Evolutionary conservation across 2,797 vertebrate species (phyloP), one percentile per base, ranked within the genome.

Genomic region (Xenops minutus): DNA sequence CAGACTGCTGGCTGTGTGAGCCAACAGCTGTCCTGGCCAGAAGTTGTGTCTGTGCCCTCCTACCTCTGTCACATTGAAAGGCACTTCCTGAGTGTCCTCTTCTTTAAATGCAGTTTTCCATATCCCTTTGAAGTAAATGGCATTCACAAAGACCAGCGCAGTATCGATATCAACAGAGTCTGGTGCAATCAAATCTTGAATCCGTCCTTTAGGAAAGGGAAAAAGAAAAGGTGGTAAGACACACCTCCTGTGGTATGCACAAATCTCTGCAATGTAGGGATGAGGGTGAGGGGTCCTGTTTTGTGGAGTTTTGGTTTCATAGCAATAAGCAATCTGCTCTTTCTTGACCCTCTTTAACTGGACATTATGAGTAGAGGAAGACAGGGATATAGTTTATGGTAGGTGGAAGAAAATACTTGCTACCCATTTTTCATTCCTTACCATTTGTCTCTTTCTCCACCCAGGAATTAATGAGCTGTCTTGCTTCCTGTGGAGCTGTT

Each of bases 41-140:
- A 56, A 21, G 12, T 9, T 12, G 34, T 26, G 36, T 30, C 34
- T 0, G 0, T 59, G 54, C 9, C 20, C 48, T 58, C 91, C 56
- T 88, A 99, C 98, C 98, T 97, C 37, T 59, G 95, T 98, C 75
- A 98, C 84, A 1, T 43, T 98, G 83, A 99, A 99, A 17, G 97
- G 94, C 97, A 97, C 98, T 93, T 99, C 98, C 88, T 46, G 87
- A 59, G 99, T 99, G 54, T 90, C 6, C 37, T 97, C 95, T n/a
- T 87, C 89, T 71, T 98, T 74, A 89, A 99, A 99, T 1, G 93
- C 96, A 2, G 93, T 91, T 59, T 95, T 96, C 99, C 99, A 99
- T 72, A 97, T 97, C n/a, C 98, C 99, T 96, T 99, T 99, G 97
- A 99, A 99, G 95, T 99, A 99, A 93, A 99, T 95, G 10, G 98